Evolutionary conservation across 2,797 vertebrate genomes (phyloP).

Genomic region (Macropus fuliginosus): DNA sequence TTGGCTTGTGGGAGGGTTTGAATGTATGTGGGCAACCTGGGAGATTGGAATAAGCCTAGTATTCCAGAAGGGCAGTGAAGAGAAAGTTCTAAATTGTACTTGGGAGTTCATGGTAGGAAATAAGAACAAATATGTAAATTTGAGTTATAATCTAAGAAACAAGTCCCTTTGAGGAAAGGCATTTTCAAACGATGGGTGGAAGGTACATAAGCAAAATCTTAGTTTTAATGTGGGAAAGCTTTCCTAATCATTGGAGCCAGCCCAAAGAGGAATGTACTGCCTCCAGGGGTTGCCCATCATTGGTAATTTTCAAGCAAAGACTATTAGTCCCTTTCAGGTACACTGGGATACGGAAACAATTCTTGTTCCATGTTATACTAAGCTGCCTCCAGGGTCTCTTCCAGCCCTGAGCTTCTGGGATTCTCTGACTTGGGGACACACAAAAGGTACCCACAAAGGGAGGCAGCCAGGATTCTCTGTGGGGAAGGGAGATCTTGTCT

Average conservation of each 20-base stretch:
- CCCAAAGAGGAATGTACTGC: background rate
- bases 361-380: background rate
- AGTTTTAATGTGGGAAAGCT: background rate
- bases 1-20: background rate
- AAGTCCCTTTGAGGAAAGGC: background rate
- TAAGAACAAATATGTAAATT: background rate
- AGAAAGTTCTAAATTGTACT: background rate
- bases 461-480: background rate
- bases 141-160: conserved; percentile 23
- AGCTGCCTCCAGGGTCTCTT: background rate
- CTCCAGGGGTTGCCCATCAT: background rate
- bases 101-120: background rate
- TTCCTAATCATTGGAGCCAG: background rate
- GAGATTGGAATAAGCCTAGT: background rate
- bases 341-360: background rate
- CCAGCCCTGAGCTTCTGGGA: background rate
- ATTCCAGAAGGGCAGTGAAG: background rate
- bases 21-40: background rate
- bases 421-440: background rate
- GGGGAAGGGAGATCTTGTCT: background rate
- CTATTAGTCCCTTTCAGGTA: background rate
- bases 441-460: background rate
- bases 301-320: background rate
- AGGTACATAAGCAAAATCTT: background rate
- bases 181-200: background rate